phyloP scores from a whole-genome alignment of 2,113 vertebrate genomes.

The Natator depressus region DNA sequence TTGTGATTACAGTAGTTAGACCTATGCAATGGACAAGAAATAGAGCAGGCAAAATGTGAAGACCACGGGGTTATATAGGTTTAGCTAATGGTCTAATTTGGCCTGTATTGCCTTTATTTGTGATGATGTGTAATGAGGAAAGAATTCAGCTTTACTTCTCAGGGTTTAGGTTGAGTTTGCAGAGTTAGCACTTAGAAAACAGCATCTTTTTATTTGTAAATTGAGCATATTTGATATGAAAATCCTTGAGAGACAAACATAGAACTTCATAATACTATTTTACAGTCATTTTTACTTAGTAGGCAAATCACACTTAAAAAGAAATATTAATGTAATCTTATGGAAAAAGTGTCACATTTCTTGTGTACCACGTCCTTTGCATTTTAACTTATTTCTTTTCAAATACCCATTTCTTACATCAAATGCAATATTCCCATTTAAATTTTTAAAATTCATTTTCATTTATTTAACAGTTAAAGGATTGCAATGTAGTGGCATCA shows the following conservation, averaged over 20 bases:
- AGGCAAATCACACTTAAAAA: background rate
- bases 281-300: background rate
- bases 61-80: background rate
- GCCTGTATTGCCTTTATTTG: background rate
- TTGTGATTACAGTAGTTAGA: background rate
- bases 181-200: background rate
- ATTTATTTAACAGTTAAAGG: slow-evolving; percentile 85
- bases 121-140: background rate
- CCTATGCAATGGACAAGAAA: background rate
- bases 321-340: background rate
- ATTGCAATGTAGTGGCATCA: slow-evolving; percentile 97
- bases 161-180: background rate
- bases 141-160: background rate
- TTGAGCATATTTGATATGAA: background rate
- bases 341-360: background rate
- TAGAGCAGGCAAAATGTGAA: background rate
- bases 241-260: background rate
- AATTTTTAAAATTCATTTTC: background rate
- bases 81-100: background rate
- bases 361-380: background rate
- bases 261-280: background rate
- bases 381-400: background rate
- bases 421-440: background rate
- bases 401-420: background rate
- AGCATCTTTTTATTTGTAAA: background rate